phyloP scores from a whole-genome alignment of 2,113 vertebrate genomes.

The Ophthalmolycus amberensis region DNA sequence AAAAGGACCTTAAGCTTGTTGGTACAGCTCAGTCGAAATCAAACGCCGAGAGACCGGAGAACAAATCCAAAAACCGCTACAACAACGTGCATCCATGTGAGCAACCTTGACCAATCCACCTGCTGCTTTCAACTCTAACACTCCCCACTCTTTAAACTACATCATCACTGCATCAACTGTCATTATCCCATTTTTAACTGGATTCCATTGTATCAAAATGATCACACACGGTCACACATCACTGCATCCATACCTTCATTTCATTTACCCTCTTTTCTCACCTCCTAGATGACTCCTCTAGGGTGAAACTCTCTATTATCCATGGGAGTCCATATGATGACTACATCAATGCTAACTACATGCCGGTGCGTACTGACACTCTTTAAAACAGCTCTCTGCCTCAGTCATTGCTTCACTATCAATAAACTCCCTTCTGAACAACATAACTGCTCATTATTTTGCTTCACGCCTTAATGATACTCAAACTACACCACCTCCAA shows the following conservation, averaged over 20 bases:
- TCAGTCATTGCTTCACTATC: conserved; percentile 28
- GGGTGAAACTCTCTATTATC: conserved; percentile 91
- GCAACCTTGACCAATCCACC: conserved; percentile 63
- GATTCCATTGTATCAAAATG: not conserved
- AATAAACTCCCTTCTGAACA: not conserved
- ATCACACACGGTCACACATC: not conserved
- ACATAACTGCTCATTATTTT: conserved; percentile 3
- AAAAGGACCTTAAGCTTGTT: conserved; percentile 89
- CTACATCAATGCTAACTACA: conserved; percentile 98
- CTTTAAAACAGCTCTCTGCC: conserved; percentile 1
- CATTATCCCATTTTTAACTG: not conserved
- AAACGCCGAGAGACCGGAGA: conserved; percentile 87
- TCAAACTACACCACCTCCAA: not conserved
- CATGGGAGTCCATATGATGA: conserved; percentile 84
- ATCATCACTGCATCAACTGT: not conserved
- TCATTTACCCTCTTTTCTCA: conserved; percentile 36
- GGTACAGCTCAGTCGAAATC: conserved; percentile 88
- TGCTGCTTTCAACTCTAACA: conserved; percentile 21
- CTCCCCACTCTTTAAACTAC: not conserved
- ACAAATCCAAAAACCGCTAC: conserved; percentile 96
- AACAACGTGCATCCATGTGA: conserved; percentile 97
- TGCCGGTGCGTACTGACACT: conserved; percentile 87
- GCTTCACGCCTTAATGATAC: not conserved
- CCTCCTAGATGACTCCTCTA: conserved; percentile 90
- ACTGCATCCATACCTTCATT: not conserved